These are phyloP conservation scores for Eudemis profundana DNA, from an alignment of 2,888 invertebrate species.

Conservation along the genomic window DNA sequence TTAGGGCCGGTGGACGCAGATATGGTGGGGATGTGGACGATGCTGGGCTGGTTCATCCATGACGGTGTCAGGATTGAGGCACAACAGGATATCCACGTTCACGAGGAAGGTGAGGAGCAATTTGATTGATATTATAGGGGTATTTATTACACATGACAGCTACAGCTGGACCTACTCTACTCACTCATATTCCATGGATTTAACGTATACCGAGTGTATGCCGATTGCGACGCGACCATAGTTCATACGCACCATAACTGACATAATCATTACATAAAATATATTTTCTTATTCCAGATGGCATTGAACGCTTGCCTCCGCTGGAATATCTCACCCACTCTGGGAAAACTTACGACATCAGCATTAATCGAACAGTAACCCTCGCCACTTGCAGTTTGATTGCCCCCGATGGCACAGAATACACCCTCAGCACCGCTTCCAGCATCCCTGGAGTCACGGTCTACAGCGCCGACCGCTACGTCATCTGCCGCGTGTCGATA, in stretches of 20 bases:
- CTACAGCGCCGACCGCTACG: slow-evolving; percentile 24
- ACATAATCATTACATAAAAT: too few species aligned
- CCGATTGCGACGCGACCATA: too few species aligned
- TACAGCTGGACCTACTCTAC: too few species aligned
- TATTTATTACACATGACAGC: too few species aligned
- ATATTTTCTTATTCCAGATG: slow-evolving; percentile 26
- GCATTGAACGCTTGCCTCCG: slow-evolving; percentile 19
- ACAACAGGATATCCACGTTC: slow-evolving; percentile 26
- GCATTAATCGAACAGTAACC: slow-evolving; percentile 37
- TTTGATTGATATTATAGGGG: too few species aligned
- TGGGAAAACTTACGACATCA: slow-evolving; percentile 35
- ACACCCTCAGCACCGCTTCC: slow-evolving; percentile 21
- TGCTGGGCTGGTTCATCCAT: slow-evolving; percentile 37
- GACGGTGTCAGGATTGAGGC: slow-evolving; percentile 31
- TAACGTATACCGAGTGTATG: too few species aligned
- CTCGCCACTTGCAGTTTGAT: slow-evolving; percentile 29
- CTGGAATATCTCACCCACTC: slow-evolving; percentile 40
- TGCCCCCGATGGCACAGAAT: slow-evolving; percentile 20
- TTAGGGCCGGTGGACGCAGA: slow-evolving; percentile 25
- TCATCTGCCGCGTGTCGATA: slow-evolving; percentile 37
- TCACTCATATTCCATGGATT: too few species aligned
- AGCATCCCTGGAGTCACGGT: slow-evolving; percentile 34
- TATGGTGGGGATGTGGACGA: slow-evolving; percentile 36
- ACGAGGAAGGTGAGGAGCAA: slow-evolving; percentile 29
- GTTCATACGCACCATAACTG: too few species aligned